Evolutionary conservation across 1,140 invertebrate species (phyloP), one percentile per base, ranked within the genome.

Genomic region (Drosophila watanabei): DNA sequence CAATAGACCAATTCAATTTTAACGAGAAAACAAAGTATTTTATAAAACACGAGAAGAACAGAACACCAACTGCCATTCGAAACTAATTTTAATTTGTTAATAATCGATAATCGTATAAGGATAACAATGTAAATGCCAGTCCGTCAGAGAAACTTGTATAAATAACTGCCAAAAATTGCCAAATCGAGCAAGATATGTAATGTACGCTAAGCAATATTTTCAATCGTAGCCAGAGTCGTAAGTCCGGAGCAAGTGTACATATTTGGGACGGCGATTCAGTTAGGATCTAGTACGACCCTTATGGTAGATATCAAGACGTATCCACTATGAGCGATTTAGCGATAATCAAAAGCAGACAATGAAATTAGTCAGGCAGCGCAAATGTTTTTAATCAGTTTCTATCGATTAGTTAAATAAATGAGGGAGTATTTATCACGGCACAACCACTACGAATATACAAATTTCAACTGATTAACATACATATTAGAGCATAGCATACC

Each of bases 191-290:
- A 41, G 46, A 64, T 45, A 45, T 69, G 20, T 33, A 70, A 81
- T 78, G 80, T 91, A 91, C 79, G 82, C 80, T 87, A 91, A 91
- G 86, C 86, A 90, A 90, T 90, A 90, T 90, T 86, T 75, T 79
- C 46, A 72, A 80, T 71, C 62, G 81, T 88, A 79, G 79, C 62
- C 62, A 39, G 75, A 60, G 48, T 70, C 63, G 64, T 69, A 35
- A 57, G 49, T 63, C 43, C 48, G 54, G 43, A 60, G 51, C 51
- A 65, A 35, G 35, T 88, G 86, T 89, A 88, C 11, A 88, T 78
- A 87, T 37, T 59, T 56, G 58, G 69, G 39, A 39, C n/a, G 49
- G 24, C 37, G 45, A 83, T 60, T 68, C 62, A 63, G 58, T 66
- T 69, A 61, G 43, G 62, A 56, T 57, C 51, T 78, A 70, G 70